Evolutionary conservation across 2,113 vertebrate genomes (phyloP), one percentile per base, ranked within the genome.

Genomic region (Clinocottus analis): DNA sequence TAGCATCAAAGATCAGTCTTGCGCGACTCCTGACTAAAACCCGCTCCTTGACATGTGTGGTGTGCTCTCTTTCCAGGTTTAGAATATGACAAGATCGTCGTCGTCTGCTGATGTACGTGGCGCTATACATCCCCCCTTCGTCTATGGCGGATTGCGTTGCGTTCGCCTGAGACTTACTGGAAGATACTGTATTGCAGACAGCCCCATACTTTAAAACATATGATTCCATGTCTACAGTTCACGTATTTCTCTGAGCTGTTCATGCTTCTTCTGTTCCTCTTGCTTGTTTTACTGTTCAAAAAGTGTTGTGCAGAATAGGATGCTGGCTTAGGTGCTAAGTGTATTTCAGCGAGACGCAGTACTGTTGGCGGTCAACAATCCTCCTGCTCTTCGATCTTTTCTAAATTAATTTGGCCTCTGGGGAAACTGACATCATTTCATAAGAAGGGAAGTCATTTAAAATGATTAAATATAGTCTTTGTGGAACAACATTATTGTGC

Each of bases 21-120:
- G 91, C 93, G 90, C 89, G 90, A 43, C 29, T 53, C 81, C 61
- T 80, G 67, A 87, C 55, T 85, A 85, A 89, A 60, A 90, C 66
- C 43, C 89, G 85, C 86, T 92, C 80, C 90, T 92, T 95, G 94
- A 95, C 94, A 91, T 90, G 86, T 95, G 86, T 95, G 93, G 85
- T 96, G 93, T 96, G 94, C 88, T 96, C 93, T 95, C 93, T 95
- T 94, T 92, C 85, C 95, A 96, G 95, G 95, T 95, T 94, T 95
- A 96, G 93, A 94, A 94, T 95, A 94, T 94, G 89, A 91, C 94
- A 93, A 94, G 94, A 94, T 92, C 90, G 92, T 93, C 93, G 92
- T 94, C 76, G 93, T 95, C 94, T 94, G 94, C 94, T 91, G 95
- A 91, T 94, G 94, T 92, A 93, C 93, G 89, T 92, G 94, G 90